phyloP scores from a whole-genome alignment of 2,888 invertebrate genomes.

The Platycheirus rosarum region DNA sequence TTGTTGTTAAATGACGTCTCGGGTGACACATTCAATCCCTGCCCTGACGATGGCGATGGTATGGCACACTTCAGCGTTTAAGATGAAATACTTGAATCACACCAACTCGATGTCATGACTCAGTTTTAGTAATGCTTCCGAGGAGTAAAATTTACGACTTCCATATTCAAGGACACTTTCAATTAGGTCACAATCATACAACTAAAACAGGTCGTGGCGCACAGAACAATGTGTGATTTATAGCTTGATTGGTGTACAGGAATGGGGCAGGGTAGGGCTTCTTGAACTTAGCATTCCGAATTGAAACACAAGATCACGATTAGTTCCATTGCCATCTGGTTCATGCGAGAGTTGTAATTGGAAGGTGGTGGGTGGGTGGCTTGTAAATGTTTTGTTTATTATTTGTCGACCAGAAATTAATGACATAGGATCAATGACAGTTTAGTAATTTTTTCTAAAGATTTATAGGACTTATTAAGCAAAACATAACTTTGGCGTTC shows the following conservation, averaged over 20 bases:
- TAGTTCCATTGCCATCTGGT: slow-evolving; percentile 56
- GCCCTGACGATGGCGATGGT: background rate
- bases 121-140: slow-evolving; percentile 26
- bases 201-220: slow-evolving; percentile 17
- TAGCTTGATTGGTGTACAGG: slow-evolving; percentile 25
- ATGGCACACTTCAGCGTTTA: slow-evolving; percentile 24
- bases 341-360: slow-evolving; percentile 24
- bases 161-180: slow-evolving; percentile 48
- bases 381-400: slow-evolving; percentile 27
- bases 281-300: slow-evolving; percentile 57
- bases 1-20: slow-evolving; percentile 51
- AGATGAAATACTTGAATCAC: slow-evolving; percentile 37
- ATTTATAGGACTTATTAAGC: background rate
- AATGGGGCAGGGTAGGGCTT: slow-evolving; percentile 57
- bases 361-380: slow-evolving; percentile 35
- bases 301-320: slow-evolving; percentile 59
- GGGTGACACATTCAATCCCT: slow-evolving; percentile 51
- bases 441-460: background rate
- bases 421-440: slow-evolving; percentile 21
- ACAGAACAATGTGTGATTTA: slow-evolving; percentile 42
- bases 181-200: slow-evolving; percentile 36
- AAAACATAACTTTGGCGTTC: background rate
- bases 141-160: background rate
- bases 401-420: slow-evolving; percentile 30
- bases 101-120: slow-evolving; percentile 21